Evolutionary conservation across 2,888 invertebrate species (phyloP), one percentile per base, ranked within the genome.

Genomic region (Beris chalybata): DNA sequence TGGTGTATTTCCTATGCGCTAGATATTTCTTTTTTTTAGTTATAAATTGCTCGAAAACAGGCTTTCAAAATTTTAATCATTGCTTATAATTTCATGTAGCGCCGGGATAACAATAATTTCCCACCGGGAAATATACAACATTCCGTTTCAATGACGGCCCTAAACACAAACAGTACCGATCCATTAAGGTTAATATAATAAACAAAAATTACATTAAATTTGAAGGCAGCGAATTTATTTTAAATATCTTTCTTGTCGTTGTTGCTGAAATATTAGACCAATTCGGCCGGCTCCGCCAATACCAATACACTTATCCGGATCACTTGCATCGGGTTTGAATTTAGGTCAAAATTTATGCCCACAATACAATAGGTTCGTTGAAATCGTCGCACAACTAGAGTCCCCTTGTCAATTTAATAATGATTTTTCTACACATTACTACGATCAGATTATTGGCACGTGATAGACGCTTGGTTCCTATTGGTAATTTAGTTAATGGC

Each of bases 271-370:
- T n/a, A 22, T 22, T 31, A 67, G 70, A 61, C 67, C 69, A 4
- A 44, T 58, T 45, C 47, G 66, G 31, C 66, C 66, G 32, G 70
- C 70, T 44, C 70, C 68, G 44, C 44, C 63, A 31, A 45, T 70
- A 31, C 68, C 69, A 32, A 31, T 43, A 13, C 38, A 52, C 22
- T 63, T 67, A 44, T 52, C 65, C 54, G 31, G 47, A n/a, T 61
- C 61, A 15, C 52, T 61, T 38, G 31, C 61, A 6, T 61, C 61
- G 15, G 61, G 61, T 32, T 52, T 61, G 38, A 61, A 61, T 61
- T 52, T 52, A 11, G 50, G 32, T 22, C 31, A 29, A 22, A 22
- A 61, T 29, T 52, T 61, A 11, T 13, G 38, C 22, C 32, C 61
- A 50, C 38, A 61, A 12, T 11, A 38, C 1, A 61, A 61, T 50